phyloP scores from a whole-genome alignment of 2,113 vertebrate genomes.

The Silurus asotus region DNA sequence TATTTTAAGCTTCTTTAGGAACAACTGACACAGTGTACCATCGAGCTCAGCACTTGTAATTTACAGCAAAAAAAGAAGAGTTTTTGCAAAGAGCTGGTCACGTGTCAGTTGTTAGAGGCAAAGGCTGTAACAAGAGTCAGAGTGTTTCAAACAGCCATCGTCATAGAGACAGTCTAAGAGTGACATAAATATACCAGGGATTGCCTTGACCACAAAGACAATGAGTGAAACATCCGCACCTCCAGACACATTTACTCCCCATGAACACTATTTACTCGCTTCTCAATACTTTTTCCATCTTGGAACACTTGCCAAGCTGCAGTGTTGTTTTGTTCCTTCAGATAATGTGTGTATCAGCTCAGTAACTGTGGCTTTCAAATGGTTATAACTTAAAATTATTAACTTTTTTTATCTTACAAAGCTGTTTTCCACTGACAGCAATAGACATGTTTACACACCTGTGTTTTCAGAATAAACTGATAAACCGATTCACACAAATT shows the following conservation, averaged over 20 bases:
- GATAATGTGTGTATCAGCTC: background rate
- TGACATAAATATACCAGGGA: slow-evolving; percentile 45
- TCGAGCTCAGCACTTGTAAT: slow-evolving; percentile 20
- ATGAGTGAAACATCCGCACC: slow-evolving; percentile 47
- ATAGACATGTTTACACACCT: background rate
- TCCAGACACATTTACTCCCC: slow-evolving; percentile 42
- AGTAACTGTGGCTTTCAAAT: background rate
- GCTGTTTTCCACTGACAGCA: background rate
- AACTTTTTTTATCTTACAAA: background rate
- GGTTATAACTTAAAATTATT: background rate
- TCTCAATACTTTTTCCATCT: background rate
- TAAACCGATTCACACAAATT: background rate
- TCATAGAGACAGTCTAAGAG: slow-evolving; percentile 44
- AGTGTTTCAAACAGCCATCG: slow-evolving; percentile 49
- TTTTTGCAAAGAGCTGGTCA: slow-evolving; percentile 30
- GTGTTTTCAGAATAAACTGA: background rate
- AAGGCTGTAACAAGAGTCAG: slow-evolving; percentile 33
- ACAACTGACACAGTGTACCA: slow-evolving; percentile 22
- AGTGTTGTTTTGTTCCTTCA: background rate
- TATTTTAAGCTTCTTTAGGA: slow-evolving; percentile 27
- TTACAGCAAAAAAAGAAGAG: slow-evolving; percentile 8
- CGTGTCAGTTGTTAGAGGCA: slow-evolving; percentile 31
- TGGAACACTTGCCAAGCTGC: background rate
- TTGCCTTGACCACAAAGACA: slow-evolving; percentile 53
- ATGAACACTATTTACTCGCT: slow-evolving; percentile 20